Conservation (phyloP, 2,888 invertebrate genomes). For the Xestia sexstrigata region DNA sequence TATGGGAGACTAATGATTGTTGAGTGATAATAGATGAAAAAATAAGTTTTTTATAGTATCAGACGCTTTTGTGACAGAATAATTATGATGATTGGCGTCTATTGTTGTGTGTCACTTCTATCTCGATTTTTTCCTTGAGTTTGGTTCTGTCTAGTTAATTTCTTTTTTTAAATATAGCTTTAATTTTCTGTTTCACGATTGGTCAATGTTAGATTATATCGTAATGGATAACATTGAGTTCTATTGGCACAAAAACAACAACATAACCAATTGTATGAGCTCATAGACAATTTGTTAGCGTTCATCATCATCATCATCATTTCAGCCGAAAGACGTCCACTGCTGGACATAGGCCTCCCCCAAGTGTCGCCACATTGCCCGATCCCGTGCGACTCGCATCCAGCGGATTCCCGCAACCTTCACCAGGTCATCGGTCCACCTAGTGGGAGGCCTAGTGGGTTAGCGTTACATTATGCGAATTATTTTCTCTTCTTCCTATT, state of each 20-base stretch:
- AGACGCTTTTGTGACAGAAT: neutral
- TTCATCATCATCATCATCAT: no score
- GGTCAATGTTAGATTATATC: neutral
- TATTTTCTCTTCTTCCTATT: no score
- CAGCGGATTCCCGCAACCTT: no score
- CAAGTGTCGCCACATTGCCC: no score
- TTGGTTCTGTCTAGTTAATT: neutral
- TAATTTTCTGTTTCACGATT: neutral
- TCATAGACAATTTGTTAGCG: no score
- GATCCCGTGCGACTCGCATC: no score
- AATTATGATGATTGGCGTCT: neutral
- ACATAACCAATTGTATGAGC: no score
- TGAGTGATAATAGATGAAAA: slow-evolving; percentile 1
- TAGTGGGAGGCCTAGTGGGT: no score
- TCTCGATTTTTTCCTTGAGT: neutral
- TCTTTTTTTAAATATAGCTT: neutral
- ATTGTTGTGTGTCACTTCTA: neutral
- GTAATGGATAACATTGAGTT: neutral
- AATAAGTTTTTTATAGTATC: neutral
- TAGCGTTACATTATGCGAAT: neutral
- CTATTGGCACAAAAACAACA: neutral
- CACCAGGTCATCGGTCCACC: no score
- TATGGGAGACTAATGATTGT: slow-evolving; percentile 1
- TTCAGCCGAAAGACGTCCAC: no score
- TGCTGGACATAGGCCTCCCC: no score